These are phyloP conservation scores for Tychaedon coryphoeus DNA, from an alignment of 2,113 vertebrate genomes.

Conservation along the genomic window DNA sequence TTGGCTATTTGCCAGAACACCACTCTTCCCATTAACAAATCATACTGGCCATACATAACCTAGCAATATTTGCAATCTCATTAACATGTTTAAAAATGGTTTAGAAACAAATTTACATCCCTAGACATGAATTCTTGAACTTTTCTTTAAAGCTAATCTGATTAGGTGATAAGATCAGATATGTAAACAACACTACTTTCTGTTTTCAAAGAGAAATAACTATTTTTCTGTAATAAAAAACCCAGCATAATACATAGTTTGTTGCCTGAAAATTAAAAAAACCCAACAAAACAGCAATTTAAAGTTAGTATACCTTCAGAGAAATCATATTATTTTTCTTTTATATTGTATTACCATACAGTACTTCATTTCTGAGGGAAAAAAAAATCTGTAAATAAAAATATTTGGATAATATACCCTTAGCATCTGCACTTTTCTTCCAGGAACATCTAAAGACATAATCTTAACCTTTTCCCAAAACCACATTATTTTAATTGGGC, in stretches of 20 bases:
- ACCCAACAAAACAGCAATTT: neutral
- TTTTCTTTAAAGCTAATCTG: neutral
- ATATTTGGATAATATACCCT: neutral
- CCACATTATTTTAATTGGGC: neutral
- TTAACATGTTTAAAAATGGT: neutral
- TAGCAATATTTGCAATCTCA: neutral
- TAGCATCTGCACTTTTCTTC: neutral
- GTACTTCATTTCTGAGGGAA: neutral
- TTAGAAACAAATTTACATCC: neutral
- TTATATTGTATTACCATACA: neutral
- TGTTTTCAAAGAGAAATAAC: neutral
- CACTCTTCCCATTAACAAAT: neutral
- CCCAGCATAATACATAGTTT: neutral
- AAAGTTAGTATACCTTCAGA: neutral
- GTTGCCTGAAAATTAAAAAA: neutral
- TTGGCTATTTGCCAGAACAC: constrained; percentile 9
- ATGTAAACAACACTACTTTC: neutral
- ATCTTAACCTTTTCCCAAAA: neutral
- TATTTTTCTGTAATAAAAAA: neutral
- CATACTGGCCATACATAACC: neutral
- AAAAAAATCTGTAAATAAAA: neutral
- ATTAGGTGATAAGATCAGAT: neutral
- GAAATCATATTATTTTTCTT: neutral
- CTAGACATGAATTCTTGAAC: neutral
- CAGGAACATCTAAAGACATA: neutral